Evolutionary conservation across 2,797 vertebrate genomes (phyloP).

Genomic region (Columba guinea): DNA sequence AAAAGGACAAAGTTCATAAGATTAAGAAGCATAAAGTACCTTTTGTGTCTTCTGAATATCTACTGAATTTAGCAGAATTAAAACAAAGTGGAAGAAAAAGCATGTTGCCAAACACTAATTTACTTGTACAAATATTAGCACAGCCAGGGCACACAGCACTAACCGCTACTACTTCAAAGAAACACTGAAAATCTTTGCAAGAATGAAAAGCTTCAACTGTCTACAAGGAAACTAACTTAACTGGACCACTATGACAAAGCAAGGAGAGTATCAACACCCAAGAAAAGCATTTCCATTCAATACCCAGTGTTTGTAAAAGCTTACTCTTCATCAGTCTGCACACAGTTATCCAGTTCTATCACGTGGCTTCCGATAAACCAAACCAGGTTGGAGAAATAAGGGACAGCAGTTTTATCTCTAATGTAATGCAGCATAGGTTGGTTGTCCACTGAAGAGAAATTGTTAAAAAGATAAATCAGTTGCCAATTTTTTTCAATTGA

Average conservation of each 20-base stretch:
- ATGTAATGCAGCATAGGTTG: constrained; percentile 99
- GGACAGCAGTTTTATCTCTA: constrained; percentile 95
- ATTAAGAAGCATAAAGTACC: not conserved
- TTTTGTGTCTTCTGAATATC: not conserved
- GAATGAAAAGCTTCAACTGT: not conserved
- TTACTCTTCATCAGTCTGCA: constrained; percentile 98
- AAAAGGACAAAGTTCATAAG: not conserved
- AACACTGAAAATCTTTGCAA: not conserved
- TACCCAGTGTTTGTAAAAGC: constrained; percentile 28
- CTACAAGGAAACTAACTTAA: not conserved
- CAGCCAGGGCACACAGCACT: not conserved
- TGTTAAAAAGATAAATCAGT: constrained; percentile 10
- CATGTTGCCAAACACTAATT: not conserved
- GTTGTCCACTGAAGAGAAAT: constrained; percentile 91
- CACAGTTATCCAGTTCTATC: constrained; percentile 97
- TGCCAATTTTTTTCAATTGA: not conserved
- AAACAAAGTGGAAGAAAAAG: not conserved
- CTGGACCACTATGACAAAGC: not conserved
- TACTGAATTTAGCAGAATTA: not conserved
- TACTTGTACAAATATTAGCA: not conserved
- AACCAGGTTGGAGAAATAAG: constrained; percentile 98
- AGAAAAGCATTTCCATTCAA: not conserved
- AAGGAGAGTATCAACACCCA: not conserved
- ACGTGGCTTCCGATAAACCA: constrained; percentile 99
- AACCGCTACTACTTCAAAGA: not conserved